Evolutionary conservation across 2,888 invertebrate species (phyloP), one percentile per base, ranked within the genome.

Genomic region (Phoronis australis): DNA sequence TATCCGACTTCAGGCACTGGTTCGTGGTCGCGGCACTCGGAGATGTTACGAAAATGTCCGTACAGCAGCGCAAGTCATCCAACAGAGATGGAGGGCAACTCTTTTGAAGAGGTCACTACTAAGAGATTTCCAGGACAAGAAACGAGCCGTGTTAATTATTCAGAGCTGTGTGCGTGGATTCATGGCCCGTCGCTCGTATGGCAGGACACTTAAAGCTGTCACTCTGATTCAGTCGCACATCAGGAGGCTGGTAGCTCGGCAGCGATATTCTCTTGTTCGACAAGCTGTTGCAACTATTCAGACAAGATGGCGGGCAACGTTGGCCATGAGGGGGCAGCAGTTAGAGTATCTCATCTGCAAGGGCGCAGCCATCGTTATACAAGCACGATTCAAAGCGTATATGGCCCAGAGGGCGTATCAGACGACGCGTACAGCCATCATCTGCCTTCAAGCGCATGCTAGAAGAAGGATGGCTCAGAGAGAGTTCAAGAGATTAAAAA

Each of bases 151-250:
- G 3, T 20, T 42, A 5, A 40, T 4, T 23, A 41, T 58, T 20
- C 59, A 59, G 37, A 27, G 51, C 1, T 35, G 15, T 35, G 48
- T 41, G 21, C 42, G 48, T 15, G 49, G 49, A 2, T 23, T 40
- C 22, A n/a, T 22, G 3, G 45, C 22, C 18, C 20, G 51, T 21
- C 37, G 24, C 21, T 26, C 21, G 26, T 50, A 45, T 35, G 22
- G 4, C 18, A 9, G 25, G 18, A 43, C 25, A 20, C 21, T 25
- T 12, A 38, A 47, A 4, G 53, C 63, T 22, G 55, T 48, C n/a
- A 27, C 40, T 4, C 47, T 21, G 15, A 38, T 54, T 25, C 57
- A 57, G 42, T 22, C 38, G n/a, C 12, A 12, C 12, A n/a, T 47
- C 6, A 35, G 42, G 12, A 27, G 26, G 23, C 38, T 24, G 23